These are phyloP conservation scores for Napeogenes sylphis DNA, from an alignment of 2,888 invertebrate genomes.

Conservation along the genomic window DNA sequence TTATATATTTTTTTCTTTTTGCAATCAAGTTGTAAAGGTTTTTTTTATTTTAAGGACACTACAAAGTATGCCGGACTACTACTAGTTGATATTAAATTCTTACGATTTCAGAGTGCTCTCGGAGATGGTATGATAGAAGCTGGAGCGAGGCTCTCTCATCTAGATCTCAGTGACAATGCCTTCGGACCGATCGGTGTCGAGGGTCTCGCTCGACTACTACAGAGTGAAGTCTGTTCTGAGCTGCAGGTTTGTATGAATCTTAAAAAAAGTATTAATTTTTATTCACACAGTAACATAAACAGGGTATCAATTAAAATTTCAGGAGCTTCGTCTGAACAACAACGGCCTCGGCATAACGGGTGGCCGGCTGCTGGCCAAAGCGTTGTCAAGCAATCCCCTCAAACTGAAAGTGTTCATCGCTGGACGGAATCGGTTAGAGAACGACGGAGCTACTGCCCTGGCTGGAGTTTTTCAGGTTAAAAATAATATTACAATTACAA, in stretches of 20 bases:
- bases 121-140: slow-evolving; percentile 89
- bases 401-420: slow-evolving; percentile 90
- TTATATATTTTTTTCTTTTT: too few relatives aligned
- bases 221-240: slow-evolving; percentile 89
- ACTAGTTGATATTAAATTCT: background rate
- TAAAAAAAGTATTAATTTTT: background rate
- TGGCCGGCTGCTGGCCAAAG: slow-evolving; percentile 87
- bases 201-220: slow-evolving; percentile 88
- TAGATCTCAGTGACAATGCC: slow-evolving; percentile 98
- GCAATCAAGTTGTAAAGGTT: too few relatives aligned
- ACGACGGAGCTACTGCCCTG: slow-evolving; percentile 92
- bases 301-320: slow-evolving; percentile 29
- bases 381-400: slow-evolving; percentile 81
- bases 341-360: slow-evolving; percentile 96
- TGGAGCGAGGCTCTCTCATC: slow-evolving; percentile 85
- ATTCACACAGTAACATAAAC: background rate
- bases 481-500: background rate
- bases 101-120: slow-evolving; percentile 70
- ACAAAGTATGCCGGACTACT: too few relatives aligned
- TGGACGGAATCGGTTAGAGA: slow-evolving; percentile 96
- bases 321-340: slow-evolving; percentile 92
- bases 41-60: too few relatives aligned
- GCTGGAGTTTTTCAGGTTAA: slow-evolving; percentile 87
- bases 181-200: slow-evolving; percentile 96
- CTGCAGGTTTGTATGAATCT: slow-evolving; percentile 70